Evolutionary conservation across 2,888 invertebrate genomes (phyloP).

Genomic region (Hecatera dysodea): DNA sequence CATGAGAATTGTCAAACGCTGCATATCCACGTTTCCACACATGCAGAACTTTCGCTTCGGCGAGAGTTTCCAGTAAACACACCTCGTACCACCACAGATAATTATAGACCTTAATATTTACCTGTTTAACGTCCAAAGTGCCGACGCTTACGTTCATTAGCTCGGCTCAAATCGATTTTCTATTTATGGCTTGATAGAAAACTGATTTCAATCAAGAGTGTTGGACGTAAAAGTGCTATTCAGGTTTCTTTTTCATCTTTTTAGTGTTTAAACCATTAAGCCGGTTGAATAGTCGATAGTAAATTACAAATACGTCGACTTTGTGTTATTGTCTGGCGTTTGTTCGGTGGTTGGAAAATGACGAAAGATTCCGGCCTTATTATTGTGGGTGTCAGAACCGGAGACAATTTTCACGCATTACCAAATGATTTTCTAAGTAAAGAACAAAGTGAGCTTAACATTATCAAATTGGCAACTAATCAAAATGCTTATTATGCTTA

Average conservation of each 20-base stretch:
- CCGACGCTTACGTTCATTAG: constrained; percentile 63
- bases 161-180: constrained; percentile 71
- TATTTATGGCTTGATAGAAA: constrained; percentile 69
- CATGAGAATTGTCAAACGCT: constrained; percentile 63
- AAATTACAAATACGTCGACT: constrained; percentile 33
- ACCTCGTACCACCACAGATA: constrained; percentile 70
- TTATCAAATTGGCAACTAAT: not conserved
- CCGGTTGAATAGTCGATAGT: constrained; percentile 42
- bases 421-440: not conserved
- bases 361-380: not conserved
- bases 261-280: constrained; percentile 54
- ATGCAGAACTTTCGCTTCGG: constrained; percentile 85
- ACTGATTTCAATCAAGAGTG: constrained; percentile 65
- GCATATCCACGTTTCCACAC: constrained; percentile 62
- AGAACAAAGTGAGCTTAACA: not conserved
- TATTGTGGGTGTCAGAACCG: not conserved
- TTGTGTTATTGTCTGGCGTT: constrained; percentile 31
- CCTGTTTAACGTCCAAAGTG: constrained; percentile 73
- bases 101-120: constrained; percentile 72
- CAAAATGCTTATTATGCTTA: not conserved
- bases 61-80: constrained; percentile 79
- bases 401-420: not conserved
- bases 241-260: constrained; percentile 63
- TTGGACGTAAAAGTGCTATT: constrained; percentile 61
- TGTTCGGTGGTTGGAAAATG: constrained; percentile 5